Conservation (phyloP, 2,888 invertebrate genomes). For the Mantis religiosa region DNA sequence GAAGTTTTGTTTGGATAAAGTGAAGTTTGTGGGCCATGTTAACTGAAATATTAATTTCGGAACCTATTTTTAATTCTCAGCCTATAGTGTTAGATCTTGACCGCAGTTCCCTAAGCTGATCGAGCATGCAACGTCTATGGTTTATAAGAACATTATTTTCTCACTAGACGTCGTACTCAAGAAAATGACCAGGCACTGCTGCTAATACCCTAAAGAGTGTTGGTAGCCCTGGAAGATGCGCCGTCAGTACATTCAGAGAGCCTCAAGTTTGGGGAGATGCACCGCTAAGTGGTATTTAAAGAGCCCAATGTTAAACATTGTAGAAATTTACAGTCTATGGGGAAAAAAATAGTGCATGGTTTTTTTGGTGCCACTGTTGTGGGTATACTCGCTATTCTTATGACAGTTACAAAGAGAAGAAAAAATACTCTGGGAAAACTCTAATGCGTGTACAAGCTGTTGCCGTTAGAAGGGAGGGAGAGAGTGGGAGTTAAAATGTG, state of each 20-base stretch:
- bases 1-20: too few species aligned
- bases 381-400: neutral
- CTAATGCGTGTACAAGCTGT: conserved; percentile 6
- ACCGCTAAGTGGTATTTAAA: conserved; percentile 11
- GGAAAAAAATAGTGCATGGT: neutral
- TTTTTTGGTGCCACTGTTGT: neutral
- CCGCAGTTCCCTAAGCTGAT: too few species aligned
- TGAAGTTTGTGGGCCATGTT: too few species aligned
- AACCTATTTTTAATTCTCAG: too few species aligned
- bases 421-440: neutral
- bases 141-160: too few species aligned
- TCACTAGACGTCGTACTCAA: too few species aligned
- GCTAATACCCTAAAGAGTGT: neutral
- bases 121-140: too few species aligned
- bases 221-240: neutral
- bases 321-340: neutral
- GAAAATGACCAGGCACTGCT: neutral
- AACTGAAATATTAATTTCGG: too few species aligned
- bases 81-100: too few species aligned
- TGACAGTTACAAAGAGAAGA: neutral
- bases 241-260: neutral
- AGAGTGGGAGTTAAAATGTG: conserved; percentile 7
- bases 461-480: neutral
- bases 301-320: conserved; percentile 1
- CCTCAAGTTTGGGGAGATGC: neutral